phyloP scores from a whole-genome alignment of 2,113 vertebrate species.

The Dunckerocampus dactyliophorus region DNA sequence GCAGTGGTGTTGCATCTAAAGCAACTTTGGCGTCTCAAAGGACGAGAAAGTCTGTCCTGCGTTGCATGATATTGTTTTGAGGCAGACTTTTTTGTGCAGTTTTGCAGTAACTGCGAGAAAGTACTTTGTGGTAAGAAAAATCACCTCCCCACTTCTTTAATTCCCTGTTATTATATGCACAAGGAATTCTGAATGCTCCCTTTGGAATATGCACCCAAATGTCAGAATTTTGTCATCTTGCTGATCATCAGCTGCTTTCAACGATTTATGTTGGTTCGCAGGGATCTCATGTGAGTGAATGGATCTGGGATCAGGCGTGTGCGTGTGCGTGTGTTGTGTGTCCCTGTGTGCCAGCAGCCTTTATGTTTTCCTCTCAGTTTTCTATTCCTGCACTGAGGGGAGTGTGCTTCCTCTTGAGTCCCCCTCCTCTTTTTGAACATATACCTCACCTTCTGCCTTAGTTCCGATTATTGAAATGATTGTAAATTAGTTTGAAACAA shows the following conservation, averaged over 20 bases:
- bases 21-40: constrained; percentile 2
- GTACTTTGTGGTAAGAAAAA: background rate
- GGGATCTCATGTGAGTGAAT: constrained; percentile 42
- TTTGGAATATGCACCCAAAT: constrained; percentile 31
- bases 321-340: constrained; percentile 26
- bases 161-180: constrained; percentile 29
- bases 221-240: constrained; percentile 44
- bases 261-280: constrained; percentile 42
- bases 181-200: constrained; percentile 30
- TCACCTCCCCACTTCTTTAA: constrained; percentile 15
- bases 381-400: constrained; percentile 78
- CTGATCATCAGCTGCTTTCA: constrained; percentile 48
- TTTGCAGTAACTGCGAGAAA: constrained; percentile 18
- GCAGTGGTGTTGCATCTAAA: background rate
- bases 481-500: constrained; percentile 82
- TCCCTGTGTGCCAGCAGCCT: constrained; percentile 59
- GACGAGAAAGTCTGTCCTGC: constrained; percentile 5
- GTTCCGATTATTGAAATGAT: constrained; percentile 77
- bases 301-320: constrained; percentile 36
- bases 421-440: constrained; percentile 72
- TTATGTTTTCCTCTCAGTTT: constrained; percentile 79
- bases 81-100: constrained; percentile 24
- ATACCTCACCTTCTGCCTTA: constrained; percentile 86
- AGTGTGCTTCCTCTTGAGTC: constrained; percentile 67
- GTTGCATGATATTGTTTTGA: constrained; percentile 32